These are phyloP conservation scores for Eucera pruinosa DNA, from an alignment of 2,888 invertebrate genomes.

Conservation along the genomic window DNA sequence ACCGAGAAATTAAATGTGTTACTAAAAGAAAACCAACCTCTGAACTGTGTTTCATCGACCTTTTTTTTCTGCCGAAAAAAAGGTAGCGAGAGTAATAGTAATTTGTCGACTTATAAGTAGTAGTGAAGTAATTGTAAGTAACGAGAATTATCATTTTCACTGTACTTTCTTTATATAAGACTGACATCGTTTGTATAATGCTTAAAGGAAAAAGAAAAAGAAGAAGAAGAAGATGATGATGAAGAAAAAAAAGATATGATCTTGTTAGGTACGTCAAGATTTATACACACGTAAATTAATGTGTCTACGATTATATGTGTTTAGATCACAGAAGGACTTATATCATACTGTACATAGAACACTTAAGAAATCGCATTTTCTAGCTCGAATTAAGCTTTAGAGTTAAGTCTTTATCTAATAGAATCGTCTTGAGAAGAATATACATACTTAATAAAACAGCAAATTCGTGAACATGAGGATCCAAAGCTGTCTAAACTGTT, in stretches of 20 bases:
- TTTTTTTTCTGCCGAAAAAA: slow-evolving; percentile 54
- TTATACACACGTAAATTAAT: slow-evolving; percentile 72
- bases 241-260: slow-evolving; percentile 52
- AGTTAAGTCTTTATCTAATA: slow-evolving; percentile 69
- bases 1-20: slow-evolving; percentile 80
- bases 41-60: slow-evolving; percentile 67
- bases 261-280: slow-evolving; percentile 67
- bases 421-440: slow-evolving; percentile 63
- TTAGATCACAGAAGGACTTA: slow-evolving; percentile 67
- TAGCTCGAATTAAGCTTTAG: slow-evolving; percentile 70
- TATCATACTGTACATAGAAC: slow-evolving; percentile 73
- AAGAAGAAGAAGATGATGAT: background rate
- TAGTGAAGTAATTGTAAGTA: slow-evolving; percentile 70
- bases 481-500: slow-evolving; percentile 59
- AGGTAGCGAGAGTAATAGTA: slow-evolving; percentile 51
- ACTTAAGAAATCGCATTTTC: slow-evolving; percentile 70
- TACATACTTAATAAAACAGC: slow-evolving; percentile 69
- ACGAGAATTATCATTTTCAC: slow-evolving; percentile 70
- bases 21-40: slow-evolving; percentile 72
- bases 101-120: slow-evolving; percentile 60
- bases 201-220: slow-evolving; percentile 58
- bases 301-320: slow-evolving; percentile 68
- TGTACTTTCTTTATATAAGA: slow-evolving; percentile 74
- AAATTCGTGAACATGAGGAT: slow-evolving; percentile 62
- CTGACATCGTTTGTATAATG: slow-evolving; percentile 74